Percentiles rank a stretch among this genome's conserved stretches.
These are phyloP conservation scores for Mormyrops boulengeri DNA, from an alignment of 2,797 vertebrate genomes.

Conservation along the genomic window DNA sequence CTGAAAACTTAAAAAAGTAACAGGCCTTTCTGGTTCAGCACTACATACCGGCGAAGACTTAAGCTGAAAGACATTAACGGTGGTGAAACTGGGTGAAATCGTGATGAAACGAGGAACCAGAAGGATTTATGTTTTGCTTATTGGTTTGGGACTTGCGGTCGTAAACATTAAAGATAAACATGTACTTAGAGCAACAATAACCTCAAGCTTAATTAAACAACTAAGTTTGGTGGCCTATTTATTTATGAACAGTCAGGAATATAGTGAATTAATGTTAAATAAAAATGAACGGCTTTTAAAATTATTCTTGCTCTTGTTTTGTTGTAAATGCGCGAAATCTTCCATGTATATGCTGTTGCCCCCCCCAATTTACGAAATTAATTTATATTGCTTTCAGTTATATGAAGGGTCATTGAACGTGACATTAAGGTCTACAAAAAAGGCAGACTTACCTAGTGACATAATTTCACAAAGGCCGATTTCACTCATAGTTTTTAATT, in stretches of 20 bases:
- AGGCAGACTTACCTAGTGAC: background rate
- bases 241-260: background rate
- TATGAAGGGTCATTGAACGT: background rate
- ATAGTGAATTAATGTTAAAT: background rate
- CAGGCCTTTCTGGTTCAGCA: background rate
- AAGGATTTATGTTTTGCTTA: conserved; percentile 3
- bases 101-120: conserved; percentile 5
- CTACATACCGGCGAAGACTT: background rate
- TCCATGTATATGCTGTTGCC: background rate
- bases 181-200: background rate
- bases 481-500: background rate
- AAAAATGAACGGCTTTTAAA: background rate
- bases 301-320: background rate
- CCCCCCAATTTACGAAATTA: background rate
- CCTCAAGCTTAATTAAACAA: background rate
- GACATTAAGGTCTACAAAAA: background rate
- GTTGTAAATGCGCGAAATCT: background rate
- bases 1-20: background rate
- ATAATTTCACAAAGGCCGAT: background rate
- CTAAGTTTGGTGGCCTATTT: background rate
- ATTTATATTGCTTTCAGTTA: background rate
- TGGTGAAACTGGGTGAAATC: background rate
- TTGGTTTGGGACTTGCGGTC: conserved; percentile 7
- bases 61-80: background rate
- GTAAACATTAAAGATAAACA: conserved; percentile 10